Conservation (phyloP, 2,888 invertebrate species). For the Calameuta pallipes region DNA sequence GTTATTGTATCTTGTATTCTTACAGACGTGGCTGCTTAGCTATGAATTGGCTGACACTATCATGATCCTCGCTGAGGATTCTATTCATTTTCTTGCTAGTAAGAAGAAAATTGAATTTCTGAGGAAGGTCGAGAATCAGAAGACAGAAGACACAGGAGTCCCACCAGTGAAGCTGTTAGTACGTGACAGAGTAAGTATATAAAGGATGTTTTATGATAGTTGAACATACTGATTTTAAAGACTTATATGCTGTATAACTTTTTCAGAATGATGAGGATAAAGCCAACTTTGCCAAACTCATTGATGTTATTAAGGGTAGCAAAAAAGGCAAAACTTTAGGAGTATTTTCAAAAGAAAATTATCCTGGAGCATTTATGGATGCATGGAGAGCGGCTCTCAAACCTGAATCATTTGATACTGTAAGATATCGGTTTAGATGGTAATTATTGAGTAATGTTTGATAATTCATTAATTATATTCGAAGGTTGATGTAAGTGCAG, state of each 20-base stretch:
- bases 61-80: constrained; percentile 87
- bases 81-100: constrained; percentile 91
- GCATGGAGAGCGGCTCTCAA: constrained; percentile 87
- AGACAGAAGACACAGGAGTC: constrained; percentile 80
- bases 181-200: constrained; percentile 84
- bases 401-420: constrained; percentile 82
- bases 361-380: constrained; percentile 92
- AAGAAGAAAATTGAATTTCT: constrained; percentile 99
- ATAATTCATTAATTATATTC: constrained; percentile 4
- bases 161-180: constrained; percentile 88
- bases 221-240: neutral
- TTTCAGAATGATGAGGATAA: constrained; percentile 88
- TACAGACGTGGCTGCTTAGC: constrained; percentile 94
- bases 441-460: constrained; percentile 7
- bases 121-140: constrained; percentile 86
- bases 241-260: neutral
- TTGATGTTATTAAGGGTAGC: constrained; percentile 86
- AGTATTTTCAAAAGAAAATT: constrained; percentile 92
- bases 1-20: neutral
- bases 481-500: constrained; percentile 83
- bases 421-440: constrained; percentile 47
- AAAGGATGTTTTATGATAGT: neutral
- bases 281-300: constrained; percentile 77
- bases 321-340: constrained; percentile 91
- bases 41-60: constrained; percentile 97